Conservation (phyloP, 1,140 invertebrate species). For the Mercenaria mercenaria region DNA sequence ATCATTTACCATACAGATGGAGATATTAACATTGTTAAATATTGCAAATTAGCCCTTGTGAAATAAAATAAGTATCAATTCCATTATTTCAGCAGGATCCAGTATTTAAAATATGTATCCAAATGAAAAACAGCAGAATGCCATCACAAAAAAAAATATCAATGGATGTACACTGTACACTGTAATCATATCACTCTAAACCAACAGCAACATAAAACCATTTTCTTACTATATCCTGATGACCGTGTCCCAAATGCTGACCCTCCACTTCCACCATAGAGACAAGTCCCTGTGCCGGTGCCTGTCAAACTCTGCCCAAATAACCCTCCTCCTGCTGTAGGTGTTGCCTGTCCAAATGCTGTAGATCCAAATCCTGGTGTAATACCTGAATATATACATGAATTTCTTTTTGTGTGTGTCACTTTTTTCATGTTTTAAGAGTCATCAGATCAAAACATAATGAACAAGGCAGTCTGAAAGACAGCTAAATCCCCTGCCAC, state of each 20-base stretch:
- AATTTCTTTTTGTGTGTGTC: too few relatives aligned
- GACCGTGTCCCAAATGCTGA: conserved; percentile 70
- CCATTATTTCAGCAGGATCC: background rate
- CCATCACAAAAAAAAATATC: background rate
- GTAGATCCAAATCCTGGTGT: conserved; percentile 48
- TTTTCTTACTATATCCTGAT: conserved; percentile 66
- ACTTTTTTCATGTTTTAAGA: too few relatives aligned
- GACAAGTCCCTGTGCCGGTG: background rate
- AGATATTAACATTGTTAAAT: too few relatives aligned
- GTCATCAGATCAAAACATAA: too few relatives aligned
- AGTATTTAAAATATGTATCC: background rate
- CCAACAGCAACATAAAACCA: too few relatives aligned
- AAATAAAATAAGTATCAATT: too few relatives aligned
- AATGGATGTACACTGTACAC: too few relatives aligned
- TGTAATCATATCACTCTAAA: too few relatives aligned
- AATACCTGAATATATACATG: background rate
- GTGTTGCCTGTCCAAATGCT: conserved; percentile 52
- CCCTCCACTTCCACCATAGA: conserved; percentile 32
- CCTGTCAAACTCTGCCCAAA: conserved; percentile 31
- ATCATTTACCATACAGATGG: too few relatives aligned
- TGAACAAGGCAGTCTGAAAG: too few relatives aligned
- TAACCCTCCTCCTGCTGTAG: conserved; percentile 26
- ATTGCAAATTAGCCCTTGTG: too few relatives aligned
- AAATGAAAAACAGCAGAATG: background rate
- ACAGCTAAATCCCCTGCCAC: too few relatives aligned